A percentile compares a stretch with the other conserved stretches of the same genome.
Evolutionary conservation across 2,797 vertebrate species (phyloP).

Genomic region (Sebastes nivosus): DNA sequence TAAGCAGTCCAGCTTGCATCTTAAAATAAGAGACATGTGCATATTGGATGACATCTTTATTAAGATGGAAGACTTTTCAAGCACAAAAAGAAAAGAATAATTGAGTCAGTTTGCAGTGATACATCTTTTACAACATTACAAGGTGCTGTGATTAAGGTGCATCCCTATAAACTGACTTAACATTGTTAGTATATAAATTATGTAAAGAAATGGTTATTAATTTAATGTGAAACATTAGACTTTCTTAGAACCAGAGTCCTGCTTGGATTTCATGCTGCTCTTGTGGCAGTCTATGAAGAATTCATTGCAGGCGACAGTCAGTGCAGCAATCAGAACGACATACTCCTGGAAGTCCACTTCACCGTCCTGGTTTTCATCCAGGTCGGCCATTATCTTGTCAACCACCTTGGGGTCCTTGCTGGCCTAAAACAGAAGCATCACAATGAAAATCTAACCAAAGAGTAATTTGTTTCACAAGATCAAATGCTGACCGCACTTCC

Average conservation of each 20-base stretch:
- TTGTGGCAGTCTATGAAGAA: slow-evolving; percentile 84
- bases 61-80: not conserved
- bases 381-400: slow-evolving; percentile 90
- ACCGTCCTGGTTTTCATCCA: slow-evolving; percentile 90
- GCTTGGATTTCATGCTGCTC: not conserved
- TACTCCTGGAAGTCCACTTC: slow-evolving; percentile 96
- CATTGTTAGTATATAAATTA: not conserved
- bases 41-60: slow-evolving; percentile 18
- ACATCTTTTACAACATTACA: not conserved
- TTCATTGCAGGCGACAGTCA: slow-evolving; percentile 91
- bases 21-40: not conserved
- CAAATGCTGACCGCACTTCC: not conserved
- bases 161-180: not conserved
- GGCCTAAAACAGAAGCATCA: slow-evolving; percentile 56
- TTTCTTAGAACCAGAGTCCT: not conserved
- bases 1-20: not conserved
- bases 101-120: not conserved
- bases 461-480: not conserved
- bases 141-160: not conserved
- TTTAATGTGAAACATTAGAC: not conserved
- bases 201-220: not conserved
- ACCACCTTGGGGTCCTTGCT: slow-evolving; percentile 84
- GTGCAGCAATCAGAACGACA: slow-evolving; percentile 87
- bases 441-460: rapidly evolving
- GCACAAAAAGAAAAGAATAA: not conserved